phyloP scores from a whole-genome alignment of 2,113 vertebrate species.

The Prionailurus bengalensis region DNA sequence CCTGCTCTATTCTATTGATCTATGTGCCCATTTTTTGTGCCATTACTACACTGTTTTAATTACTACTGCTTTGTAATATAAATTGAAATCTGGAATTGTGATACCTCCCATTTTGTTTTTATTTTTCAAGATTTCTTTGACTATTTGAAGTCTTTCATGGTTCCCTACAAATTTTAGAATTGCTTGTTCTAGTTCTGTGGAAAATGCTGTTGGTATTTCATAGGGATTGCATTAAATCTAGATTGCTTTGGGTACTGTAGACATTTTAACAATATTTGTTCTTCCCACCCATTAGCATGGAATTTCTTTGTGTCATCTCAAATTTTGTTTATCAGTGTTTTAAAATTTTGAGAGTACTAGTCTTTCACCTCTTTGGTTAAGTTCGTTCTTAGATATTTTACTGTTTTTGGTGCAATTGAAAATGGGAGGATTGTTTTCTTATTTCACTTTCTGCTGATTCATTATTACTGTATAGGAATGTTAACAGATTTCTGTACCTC shows the following conservation, averaged over 20 bases:
- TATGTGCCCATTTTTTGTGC: not conserved
- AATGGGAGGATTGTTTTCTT: too few relatives aligned
- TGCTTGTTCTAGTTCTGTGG: not conserved
- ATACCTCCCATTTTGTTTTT: not conserved
- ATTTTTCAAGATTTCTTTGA: not conserved
- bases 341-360: not conserved
- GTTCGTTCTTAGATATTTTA: not conserved
- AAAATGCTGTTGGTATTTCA: not conserved
- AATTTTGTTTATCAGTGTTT: not conserved
- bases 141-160: not conserved
- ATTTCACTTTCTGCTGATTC: too few relatives aligned
- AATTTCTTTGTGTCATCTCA: not conserved
- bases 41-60: not conserved
- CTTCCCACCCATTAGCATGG: not conserved
- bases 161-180: not conserved
- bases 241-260: not conserved
- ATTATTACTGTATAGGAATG: too few relatives aligned
- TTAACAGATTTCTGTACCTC: too few relatives aligned
- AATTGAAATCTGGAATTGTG: not conserved
- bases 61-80: not conserved
- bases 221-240: not conserved
- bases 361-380: not conserved
- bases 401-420: not conserved
- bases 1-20: not conserved
- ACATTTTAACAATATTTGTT: not conserved